A percentile compares a stretch with the other conserved stretches of the same genome.
These are phyloP conservation scores for Sceloporus tristichus DNA, from an alignment of 2,113 vertebrate species.

Conservation along the genomic window DNA sequence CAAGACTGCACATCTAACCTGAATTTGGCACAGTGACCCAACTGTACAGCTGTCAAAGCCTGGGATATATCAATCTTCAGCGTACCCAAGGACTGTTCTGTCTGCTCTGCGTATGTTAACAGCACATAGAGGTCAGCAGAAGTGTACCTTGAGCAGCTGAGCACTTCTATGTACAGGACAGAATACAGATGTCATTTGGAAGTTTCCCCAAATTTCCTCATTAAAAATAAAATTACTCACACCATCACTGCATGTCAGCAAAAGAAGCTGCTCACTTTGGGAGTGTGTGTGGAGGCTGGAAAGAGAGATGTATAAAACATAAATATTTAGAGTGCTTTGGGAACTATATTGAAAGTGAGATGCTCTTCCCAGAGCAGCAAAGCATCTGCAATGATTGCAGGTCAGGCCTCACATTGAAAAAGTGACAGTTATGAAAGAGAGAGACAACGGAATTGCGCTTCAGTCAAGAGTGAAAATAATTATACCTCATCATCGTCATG, in stretches of 20 bases:
- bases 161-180: conserved; percentile 39
- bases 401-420: conserved; percentile 29
- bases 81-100: conserved; percentile 62
- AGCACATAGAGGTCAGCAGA: conserved; percentile 60
- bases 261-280: conserved; percentile 4
- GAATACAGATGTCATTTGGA: conserved; percentile 57
- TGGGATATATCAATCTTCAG: conserved; percentile 73
- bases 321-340: not conserved
- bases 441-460: conserved; percentile 27
- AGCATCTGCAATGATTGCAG: conserved; percentile 45
- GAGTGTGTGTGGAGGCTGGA: not conserved
- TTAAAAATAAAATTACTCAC: conserved; percentile 49
- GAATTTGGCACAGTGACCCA: conserved; percentile 70
- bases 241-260: conserved; percentile 22
- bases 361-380: conserved; percentile 33
- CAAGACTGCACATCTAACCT: conserved; percentile 48
- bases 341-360: conserved; percentile 35
- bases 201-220: conserved; percentile 54
- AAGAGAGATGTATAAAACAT: conserved; percentile 35
- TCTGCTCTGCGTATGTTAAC: conserved; percentile 45
- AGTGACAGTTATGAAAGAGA: conserved; percentile 44
- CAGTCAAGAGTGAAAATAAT: conserved; percentile 13
- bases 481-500: conserved; percentile 25
- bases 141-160: conserved; percentile 62
- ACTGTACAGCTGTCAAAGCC: conserved; percentile 72